Base-by-base conservation (phyloP, 2,888 invertebrate species). In the Adelognathus sp. region DNA sequence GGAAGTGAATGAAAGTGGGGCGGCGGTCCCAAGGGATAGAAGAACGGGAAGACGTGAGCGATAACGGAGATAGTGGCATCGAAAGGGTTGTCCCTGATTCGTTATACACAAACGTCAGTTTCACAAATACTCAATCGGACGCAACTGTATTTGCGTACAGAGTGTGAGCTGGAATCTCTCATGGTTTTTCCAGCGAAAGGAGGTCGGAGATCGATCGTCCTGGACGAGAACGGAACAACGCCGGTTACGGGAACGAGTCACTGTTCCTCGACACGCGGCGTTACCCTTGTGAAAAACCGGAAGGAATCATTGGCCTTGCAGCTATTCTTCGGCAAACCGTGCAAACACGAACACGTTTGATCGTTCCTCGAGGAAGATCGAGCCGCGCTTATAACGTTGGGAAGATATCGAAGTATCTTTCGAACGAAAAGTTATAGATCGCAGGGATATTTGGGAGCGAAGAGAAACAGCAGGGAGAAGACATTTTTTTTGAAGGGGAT, bases 141-240 rank as follows among this genome's bases (percentile, higher is more conserved):
- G 21, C 7, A 27, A 2, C 27, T 33, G 41, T 41, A 31, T 31
- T 46, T 29, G 31, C 11, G 31, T 44, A 44, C 50, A 33, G 18
- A 33, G 39, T n/a, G n/a, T 64, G 58, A 63, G 21, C n/a, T 14
- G 44, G 63, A 52, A 77, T 58, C 82, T 83, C 78, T 81, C 83
- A 84, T 86, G 84, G 83, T 83, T 84, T 86, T 85, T 79, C 81
- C 82, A 80, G 60, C 75, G 81, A 84, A 86, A 86, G 85, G 86
- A 83, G 86, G 86, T 86, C 85, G 86, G 74, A 86, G 84, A 88
- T 88, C 86, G 88, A 87, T 88, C 83, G 86, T 81, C 77, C 82
- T 76, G 81, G 84, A 84, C 83, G 84, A 86, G 73, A 74, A 80
- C 82, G 77, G 74, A 80, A 63, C 79, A 52, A 60, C 60, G 41